Evolutionary conservation across 2,888 invertebrate genomes (phyloP), one percentile per base, ranked within the genome.

Genomic region (Unio delphinus): DNA sequence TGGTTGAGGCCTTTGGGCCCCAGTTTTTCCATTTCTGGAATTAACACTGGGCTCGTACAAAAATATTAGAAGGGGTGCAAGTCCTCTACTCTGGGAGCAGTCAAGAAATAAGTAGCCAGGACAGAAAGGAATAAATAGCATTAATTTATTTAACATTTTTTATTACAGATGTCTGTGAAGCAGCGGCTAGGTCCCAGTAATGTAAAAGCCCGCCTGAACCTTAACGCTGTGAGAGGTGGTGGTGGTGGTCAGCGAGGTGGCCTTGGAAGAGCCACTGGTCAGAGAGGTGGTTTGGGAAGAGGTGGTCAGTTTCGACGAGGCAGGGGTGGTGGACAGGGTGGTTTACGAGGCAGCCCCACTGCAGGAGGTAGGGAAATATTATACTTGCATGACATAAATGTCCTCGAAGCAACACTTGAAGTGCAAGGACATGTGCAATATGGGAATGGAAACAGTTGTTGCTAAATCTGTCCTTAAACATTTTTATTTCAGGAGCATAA

Each of bases 191-290:
- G 81, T 34, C 75, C 76, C 34, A 63, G 74, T 57, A 86, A 85
- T 74, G 80, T 87, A 7, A 87, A 87, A 65, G 80, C 84, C 8
- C 75, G 85, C n/a, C 78, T 87, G 45, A 82, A 82, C 23, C 71
- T 86, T 15, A 75, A 87, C 34, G 75, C 80, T 7, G 63, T 69
- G 8, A 63, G 70, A 11, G 74, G 75, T 20, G 65, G 79, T 55
- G 72, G 64, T 57, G 70, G 65, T 58, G 61, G 77, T 45, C 71
- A 80, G 18, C 68, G 80, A 11, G 72, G 81, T 17, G 71, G 78
- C 15, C 64, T 75, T 17, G 65, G 76, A 55, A 61, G 67, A 28
- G 62, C 64, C 54, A 68, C 62, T 15, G 73, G 79, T 28, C 67
- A 74, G n/a, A 69, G 80, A 18, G 72, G 81, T 11, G 70, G 78